Evolutionary conservation across 2,797 vertebrate genomes (phyloP), one percentile per base, ranked within the genome.

Genomic region (Onychomys arenicola): DNA sequence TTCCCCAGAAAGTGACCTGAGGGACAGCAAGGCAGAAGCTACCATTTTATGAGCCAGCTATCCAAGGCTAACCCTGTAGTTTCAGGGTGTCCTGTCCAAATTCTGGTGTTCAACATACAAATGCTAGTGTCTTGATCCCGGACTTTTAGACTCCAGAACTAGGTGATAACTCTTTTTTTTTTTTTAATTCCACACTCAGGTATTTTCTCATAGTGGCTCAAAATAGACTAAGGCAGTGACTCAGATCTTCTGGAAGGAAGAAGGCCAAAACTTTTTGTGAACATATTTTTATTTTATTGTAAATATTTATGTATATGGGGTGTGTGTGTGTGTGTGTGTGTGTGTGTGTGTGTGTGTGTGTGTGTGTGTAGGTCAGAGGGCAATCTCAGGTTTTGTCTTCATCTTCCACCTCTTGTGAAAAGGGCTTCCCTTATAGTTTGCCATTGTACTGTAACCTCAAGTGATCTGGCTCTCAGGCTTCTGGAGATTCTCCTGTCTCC

Each of bases 251-350:
- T 61, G 11, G 80, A 96, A 69, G 65, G 5, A 76, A 40, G 37
- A 63, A 4, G 86, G 80, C 8, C 16, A 87, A 95, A 71, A 83
- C 21, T 89, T 87, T 80, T 12, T 91, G 43, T 85, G 34, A 21
- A 23, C 19, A 40, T 94, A 59, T 55, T 76, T 96, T 90, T 37
- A 96, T 69, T 69, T 69, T 52, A 37, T 49, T 69, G n/a, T 69
- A 86, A 49, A 67, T 67, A 49, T 34, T 27, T 65, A 23, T 84
- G 6, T n/a, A 61, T 52, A 25, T 52, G 40, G 63, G 1, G 40
- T 67, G 32, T 71, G 7, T 71, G 67, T n/a, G 17, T 17, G 14
- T 9, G 32, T 85, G 32, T n/a, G 29, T 85, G 5, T 32, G 61
- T 76, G 1, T 46, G 27, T 16, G 9, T 84, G 43, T 52, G 29